Conservation (phyloP, 1,140 invertebrate genomes). For the Neodiprion fabricii region DNA sequence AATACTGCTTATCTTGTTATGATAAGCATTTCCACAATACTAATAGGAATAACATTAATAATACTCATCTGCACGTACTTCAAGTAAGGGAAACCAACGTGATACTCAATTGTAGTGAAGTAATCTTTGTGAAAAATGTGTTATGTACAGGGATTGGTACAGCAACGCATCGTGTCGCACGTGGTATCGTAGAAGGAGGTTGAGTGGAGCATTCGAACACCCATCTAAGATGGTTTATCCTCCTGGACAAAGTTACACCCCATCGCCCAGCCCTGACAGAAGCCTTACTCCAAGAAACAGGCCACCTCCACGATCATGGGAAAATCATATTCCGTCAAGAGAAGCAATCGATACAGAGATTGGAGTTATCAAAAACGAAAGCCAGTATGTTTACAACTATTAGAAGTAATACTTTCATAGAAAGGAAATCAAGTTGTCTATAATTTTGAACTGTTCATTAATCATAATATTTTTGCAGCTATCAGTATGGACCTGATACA, state of each 20-base stretch:
- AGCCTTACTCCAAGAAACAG: conserved; percentile 55
- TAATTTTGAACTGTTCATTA: conserved; percentile 5
- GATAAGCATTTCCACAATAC: not conserved
- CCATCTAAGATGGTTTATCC: conserved; percentile 95
- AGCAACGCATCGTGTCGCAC: conserved; percentile 85
- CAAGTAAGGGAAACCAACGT: not conserved
- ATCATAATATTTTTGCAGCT: conserved; percentile 65
- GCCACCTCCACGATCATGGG: conserved; percentile 66
- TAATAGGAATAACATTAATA: conserved; percentile 2
- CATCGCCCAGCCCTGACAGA: conserved; percentile 72
- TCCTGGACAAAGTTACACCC: conserved; percentile 80
- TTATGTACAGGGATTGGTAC: conserved; percentile 79
- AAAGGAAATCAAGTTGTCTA: conserved; percentile 14
- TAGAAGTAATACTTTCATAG: conserved; percentile 15
- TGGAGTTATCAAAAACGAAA: conserved; percentile 80
- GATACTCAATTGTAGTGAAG: too few species aligned
- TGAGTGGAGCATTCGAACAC: conserved; percentile 84
- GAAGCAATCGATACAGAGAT: conserved; percentile 85
- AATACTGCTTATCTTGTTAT: not conserved
- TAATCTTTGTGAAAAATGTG: not conserved
- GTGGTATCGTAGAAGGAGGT: conserved; percentile 81
- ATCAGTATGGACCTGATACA: conserved; percentile 95
- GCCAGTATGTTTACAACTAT: conserved; percentile 72
- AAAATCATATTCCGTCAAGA: conserved; percentile 75
- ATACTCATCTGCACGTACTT: conserved; percentile 1